phyloP scores from a whole-genome alignment of 2,797 vertebrate genomes.

The Oryzias sinensis region DNA sequence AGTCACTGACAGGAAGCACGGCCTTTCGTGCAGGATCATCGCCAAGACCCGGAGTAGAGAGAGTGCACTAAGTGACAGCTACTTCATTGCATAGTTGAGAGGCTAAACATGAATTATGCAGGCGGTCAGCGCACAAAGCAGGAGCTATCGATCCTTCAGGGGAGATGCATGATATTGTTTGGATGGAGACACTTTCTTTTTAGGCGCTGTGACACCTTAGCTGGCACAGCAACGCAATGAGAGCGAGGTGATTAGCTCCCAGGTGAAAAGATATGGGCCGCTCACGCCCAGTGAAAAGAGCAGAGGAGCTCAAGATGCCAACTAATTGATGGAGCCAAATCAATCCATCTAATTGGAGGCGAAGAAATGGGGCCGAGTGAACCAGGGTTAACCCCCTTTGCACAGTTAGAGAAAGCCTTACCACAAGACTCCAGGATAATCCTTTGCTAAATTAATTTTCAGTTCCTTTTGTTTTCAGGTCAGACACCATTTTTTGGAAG shows the following conservation, averaged over 20 bases:
- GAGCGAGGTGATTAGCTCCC: conserved; percentile 51
- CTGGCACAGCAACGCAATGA: conserved; percentile 66
- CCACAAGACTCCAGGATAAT: conserved; percentile 50
- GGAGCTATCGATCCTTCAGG: conserved; percentile 65
- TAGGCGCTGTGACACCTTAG: conserved; percentile 75
- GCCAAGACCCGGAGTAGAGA: conserved; percentile 65
- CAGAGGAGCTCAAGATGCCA: conserved; percentile 62
- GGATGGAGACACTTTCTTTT: conserved; percentile 83
- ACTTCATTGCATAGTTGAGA: conserved; percentile 78
- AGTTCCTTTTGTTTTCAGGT: conserved; percentile 9
- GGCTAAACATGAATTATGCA: conserved; percentile 73
- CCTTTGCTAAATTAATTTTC: conserved; percentile 62
- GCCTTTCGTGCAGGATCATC: conserved; percentile 60
- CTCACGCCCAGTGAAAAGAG: conserved; percentile 62
- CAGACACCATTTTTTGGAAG: background rate
- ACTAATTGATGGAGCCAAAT: conserved; percentile 63
- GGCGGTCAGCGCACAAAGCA: conserved; percentile 56
- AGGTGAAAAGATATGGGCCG: conserved; percentile 61
- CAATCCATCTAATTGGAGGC: conserved; percentile 71
- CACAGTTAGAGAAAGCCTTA: conserved; percentile 24
- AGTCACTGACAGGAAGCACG: conserved; percentile 77
- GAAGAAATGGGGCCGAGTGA: conserved; percentile 43
- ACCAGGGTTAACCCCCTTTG: conserved; percentile 34
- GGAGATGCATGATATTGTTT: conserved; percentile 69
- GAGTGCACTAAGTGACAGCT: conserved; percentile 77